Evolutionary conservation across 92 coral and sea anemone genomes (phyloP), one percentile per base, ranked within the genome.

Genomic region (Blastomussa wellsi): DNA sequence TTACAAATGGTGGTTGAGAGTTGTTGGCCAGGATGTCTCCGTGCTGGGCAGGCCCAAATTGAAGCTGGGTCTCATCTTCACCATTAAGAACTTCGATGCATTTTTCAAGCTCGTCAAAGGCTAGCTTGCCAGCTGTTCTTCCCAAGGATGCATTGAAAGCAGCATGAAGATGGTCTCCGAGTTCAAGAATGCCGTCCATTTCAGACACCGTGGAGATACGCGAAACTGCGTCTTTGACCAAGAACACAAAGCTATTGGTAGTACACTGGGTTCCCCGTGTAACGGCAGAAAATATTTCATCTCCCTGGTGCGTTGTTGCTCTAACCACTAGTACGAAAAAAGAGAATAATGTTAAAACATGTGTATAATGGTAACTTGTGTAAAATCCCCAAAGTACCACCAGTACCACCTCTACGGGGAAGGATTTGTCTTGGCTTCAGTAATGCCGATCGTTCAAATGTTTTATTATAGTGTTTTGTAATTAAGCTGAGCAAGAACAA

Each of bases 191-290:
- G 6, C 3, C 33, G 28, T 80, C 84, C 65, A 65, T 13, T 17
- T 59, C 71, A 24, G 76, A 60, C 32, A 12, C 28, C 29, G 76
- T 31, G 20, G 38, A 37, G 48, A 33, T 64, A 8, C n/a, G 8
- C 16, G 48, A 37, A 37, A 28, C 10, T 16, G 20, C 19, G 33
- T 32, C 48, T 19, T 39, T 0, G n/a, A 64, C 37, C 17, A 80
- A 76, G 33, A 80, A 80, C 19, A 39, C 71, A 64, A 80, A 36
- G 55, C 84, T 80, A 49, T 80, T 80, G 32, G 84, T 80, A 8
- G 74, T 80, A 72, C 84, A 65, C 69, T 80, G 76, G 38, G 76
- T 80, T 19, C 84, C 76, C 6, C 76, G 49, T 33, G 84, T 80
- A 24, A 24, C 47, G 8, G 29, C 74, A 19, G 33, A 7, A 37